Evolutionary conservation across 2,888 invertebrate species (phyloP).

Genomic region (Teleiodes luculella): DNA sequence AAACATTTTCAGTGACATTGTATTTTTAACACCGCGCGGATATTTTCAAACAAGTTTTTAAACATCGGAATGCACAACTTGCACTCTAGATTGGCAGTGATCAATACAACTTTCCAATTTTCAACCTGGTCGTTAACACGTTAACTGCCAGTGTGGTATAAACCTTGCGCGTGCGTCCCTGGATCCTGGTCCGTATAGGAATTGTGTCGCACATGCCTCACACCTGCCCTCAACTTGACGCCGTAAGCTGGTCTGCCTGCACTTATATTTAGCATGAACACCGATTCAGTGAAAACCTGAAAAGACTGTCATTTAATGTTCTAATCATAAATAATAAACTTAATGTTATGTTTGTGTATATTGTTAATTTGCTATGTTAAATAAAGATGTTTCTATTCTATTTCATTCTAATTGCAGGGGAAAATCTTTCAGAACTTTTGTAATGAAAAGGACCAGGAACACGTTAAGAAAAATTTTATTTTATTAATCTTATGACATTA

Average conservation of each 20-base stretch:
- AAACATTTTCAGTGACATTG: too few relatives aligned
- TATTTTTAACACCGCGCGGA: too few relatives aligned
- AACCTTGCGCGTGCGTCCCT: not conserved
- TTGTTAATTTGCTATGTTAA: too few relatives aligned
- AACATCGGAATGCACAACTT: not conserved
- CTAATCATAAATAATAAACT: too few relatives aligned
- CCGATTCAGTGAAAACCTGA: not conserved
- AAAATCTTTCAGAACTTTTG: too few relatives aligned
- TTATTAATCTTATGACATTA: too few relatives aligned
- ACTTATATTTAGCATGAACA: not conserved
- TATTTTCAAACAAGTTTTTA: not conserved
- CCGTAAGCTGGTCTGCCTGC: not conserved
- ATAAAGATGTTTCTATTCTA: too few relatives aligned
- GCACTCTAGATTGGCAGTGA: not conserved
- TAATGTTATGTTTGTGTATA: too few relatives aligned
- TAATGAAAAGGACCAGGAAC: too few relatives aligned
- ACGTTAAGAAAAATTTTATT: too few relatives aligned
- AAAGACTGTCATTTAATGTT: not conserved
- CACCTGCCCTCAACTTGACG: slow-evolving; percentile 35
- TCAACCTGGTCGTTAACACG: not conserved
- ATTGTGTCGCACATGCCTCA: slow-evolving; percentile 18
- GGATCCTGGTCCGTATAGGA: slow-evolving; percentile 4
- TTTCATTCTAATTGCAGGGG: too few relatives aligned
- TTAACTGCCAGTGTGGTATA: not conserved
- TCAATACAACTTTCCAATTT: slow-evolving; percentile 1